These are phyloP conservation scores for Apoda limacodes DNA, from an alignment of 2,888 invertebrate species.

Conservation along the genomic window DNA sequence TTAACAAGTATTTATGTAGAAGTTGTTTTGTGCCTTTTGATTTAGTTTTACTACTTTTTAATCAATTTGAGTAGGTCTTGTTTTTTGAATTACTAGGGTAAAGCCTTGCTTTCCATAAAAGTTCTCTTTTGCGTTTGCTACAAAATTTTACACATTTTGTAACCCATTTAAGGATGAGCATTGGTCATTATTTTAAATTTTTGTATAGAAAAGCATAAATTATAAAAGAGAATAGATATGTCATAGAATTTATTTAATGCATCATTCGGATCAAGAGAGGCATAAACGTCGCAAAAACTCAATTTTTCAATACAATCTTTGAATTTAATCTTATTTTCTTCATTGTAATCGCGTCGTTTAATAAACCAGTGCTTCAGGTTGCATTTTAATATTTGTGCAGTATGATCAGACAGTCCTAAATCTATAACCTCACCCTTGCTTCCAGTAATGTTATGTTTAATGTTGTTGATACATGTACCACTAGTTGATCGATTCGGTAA, in stretches of 20 bases:
- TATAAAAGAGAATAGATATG: constrained; percentile 3
- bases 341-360: background rate
- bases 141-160: constrained; percentile 8
- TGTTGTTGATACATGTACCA: no score
- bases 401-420: constrained; percentile 2
- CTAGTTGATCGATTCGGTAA: no score
- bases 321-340: constrained; percentile 2
- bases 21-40: constrained; percentile 6
- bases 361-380: background rate
- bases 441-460: no score
- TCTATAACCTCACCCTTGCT: constrained; percentile 2
- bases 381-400: constrained; percentile 4
- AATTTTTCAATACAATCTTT: constrained; percentile 1
- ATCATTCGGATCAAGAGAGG: constrained; percentile 1
- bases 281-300: constrained; percentile 5
- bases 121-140: constrained; percentile 5
- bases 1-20: constrained; percentile 3
- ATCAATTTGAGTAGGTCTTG: constrained; percentile 1
- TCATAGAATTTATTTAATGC: constrained; percentile 7
- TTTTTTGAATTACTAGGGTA: constrained; percentile 7
- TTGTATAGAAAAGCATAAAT: constrained; percentile 7
- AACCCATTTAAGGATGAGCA: constrained; percentile 7
- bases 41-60: constrained; percentile 5
- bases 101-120: constrained; percentile 10
- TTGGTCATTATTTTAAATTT: constrained; percentile 3